These are phyloP conservation scores for Lanius collurio DNA, from an alignment of 2,113 vertebrate species.

Conservation along the genomic window DNA sequence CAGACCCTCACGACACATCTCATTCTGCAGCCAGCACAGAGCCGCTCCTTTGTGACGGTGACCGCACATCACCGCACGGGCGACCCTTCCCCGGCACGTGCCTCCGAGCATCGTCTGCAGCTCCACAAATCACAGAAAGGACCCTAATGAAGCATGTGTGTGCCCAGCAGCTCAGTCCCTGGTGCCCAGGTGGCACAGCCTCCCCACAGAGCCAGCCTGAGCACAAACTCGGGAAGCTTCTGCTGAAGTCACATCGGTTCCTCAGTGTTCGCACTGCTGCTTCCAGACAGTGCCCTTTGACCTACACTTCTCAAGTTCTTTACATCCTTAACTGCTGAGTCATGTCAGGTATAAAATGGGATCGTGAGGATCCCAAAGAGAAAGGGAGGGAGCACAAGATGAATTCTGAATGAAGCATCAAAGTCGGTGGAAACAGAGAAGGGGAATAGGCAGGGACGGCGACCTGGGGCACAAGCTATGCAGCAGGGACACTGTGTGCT, in stretches of 20 bases:
- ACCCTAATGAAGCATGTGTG: fast-evolving
- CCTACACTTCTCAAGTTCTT: neutral
- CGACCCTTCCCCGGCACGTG: neutral
- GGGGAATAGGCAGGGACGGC: fast-evolving
- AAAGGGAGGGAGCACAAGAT: neutral
- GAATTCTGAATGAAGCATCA: neutral
- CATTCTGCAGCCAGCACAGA: neutral
- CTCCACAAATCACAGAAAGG: neutral
- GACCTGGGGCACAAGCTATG: neutral
- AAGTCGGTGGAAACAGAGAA: neutral
- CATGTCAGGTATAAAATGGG: neutral
- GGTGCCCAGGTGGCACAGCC: neutral
- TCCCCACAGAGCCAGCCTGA: neutral
- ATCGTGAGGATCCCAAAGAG: neutral
- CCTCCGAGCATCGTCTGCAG: neutral
- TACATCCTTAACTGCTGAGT: neutral
- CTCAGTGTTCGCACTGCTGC: neutral
- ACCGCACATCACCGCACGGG: neutral
- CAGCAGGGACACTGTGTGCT: neutral
- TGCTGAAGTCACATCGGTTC: fast-evolving
- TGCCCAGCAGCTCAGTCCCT: neutral
- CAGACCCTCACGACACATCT: neutral
- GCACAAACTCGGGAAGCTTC: neutral
- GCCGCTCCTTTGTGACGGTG: neutral
- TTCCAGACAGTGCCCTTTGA: neutral